phyloP scores from a whole-genome alignment of 2,113 vertebrate genomes.

The Neodontobutis hainanensis region DNA sequence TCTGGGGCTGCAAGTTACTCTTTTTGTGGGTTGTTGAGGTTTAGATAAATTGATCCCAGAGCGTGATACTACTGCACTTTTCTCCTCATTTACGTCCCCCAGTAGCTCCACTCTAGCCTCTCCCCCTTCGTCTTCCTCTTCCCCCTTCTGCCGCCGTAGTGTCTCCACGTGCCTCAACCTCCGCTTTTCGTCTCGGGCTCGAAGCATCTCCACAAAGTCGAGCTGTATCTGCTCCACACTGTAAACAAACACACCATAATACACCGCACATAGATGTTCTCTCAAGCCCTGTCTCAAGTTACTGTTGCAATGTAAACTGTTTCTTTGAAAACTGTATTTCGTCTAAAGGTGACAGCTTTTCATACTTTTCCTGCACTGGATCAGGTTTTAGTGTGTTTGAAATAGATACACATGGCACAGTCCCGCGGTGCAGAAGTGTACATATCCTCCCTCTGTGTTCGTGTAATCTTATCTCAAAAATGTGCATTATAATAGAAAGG shows the following conservation, averaged over 20 bases:
- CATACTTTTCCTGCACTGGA: slow-evolving; percentile 5
- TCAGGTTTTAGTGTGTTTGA: slow-evolving; percentile 38
- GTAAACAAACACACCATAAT: neutral
- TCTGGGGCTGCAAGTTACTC: neutral
- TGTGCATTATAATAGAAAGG: neutral
- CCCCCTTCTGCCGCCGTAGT: slow-evolving; percentile 65
- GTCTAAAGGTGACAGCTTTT: slow-evolving; percentile 37
- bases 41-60: slow-evolving; percentile 16
- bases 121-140: slow-evolving; percentile 38
- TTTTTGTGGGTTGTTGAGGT: slow-evolving; percentile 20
- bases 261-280: neutral
- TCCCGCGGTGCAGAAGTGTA: slow-evolving; percentile 33
- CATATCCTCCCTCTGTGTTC: slow-evolving; percentile 5
- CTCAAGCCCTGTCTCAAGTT: slow-evolving; percentile 36
- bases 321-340: slow-evolving; percentile 46
- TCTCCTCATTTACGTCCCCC: slow-evolving; percentile 51
- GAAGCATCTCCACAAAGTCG: slow-evolving; percentile 76
- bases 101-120: slow-evolving; percentile 50
- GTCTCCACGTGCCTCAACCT: slow-evolving; percentile 72
- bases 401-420: slow-evolving; percentile 27
- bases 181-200: slow-evolving; percentile 72
- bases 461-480: slow-evolving; percentile 25
- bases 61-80: neutral
- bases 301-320: slow-evolving; percentile 35
- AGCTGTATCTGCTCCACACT: slow-evolving; percentile 66